Conservation (phyloP, 2,888 invertebrate species). For the Lithosia quadra region DNA sequence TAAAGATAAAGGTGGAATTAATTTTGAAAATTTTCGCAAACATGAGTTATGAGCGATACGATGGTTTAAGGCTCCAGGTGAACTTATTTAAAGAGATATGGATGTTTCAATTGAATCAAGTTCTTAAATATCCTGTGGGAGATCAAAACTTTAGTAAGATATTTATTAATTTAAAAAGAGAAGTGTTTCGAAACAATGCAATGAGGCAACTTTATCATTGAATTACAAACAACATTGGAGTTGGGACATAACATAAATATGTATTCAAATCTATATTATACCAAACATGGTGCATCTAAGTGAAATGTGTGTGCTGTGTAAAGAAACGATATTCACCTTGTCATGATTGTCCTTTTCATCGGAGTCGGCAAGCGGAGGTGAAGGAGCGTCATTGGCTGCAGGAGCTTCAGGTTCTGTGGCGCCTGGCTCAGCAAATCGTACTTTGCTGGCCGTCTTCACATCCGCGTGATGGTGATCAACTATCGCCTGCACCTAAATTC, state of each 20-base stretch:
- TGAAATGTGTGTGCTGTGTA: conserved; percentile 22
- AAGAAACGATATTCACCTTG: conserved; percentile 76
- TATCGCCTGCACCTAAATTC: conserved; percentile 94
- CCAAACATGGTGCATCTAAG: conserved; percentile 20
- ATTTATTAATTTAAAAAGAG: neutral
- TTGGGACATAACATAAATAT: neutral
- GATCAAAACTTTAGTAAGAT: neutral
- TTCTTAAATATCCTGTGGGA: conserved; percentile 7
- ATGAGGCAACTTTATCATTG: neutral
- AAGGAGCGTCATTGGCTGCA: conserved; percentile 81
- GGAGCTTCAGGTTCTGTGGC: conserved; percentile 73
- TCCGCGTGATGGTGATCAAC: conserved; percentile 96
- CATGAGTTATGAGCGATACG: neutral
- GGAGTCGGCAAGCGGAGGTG: conserved; percentile 80
- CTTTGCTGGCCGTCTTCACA: conserved; percentile 93
- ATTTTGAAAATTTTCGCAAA: neutral
- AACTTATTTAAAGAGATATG: conserved; percentile 56
- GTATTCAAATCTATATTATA: neutral
- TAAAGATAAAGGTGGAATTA: neutral
- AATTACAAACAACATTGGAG: neutral
- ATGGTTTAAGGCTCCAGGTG: conserved; percentile 15
- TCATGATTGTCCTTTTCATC: conserved; percentile 83
- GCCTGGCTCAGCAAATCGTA: conserved; percentile 94
- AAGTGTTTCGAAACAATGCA: neutral
- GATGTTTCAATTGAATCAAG: conserved; percentile 61